These are phyloP conservation scores for Homarus gammarus DNA, from an alignment of 2,888 invertebrate genomes.

Conservation along the genomic window DNA sequence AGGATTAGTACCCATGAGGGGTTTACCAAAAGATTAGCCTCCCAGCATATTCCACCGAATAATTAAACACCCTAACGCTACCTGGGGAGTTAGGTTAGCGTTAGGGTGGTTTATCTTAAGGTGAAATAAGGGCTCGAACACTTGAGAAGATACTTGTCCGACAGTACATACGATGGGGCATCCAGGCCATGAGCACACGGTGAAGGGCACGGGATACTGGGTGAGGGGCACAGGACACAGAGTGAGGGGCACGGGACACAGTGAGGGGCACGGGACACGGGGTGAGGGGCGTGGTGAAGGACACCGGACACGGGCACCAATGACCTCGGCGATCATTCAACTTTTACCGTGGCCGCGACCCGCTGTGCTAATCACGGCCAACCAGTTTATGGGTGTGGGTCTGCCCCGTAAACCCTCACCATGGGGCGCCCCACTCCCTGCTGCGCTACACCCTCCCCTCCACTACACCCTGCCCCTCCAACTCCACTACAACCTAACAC, in stretches of 20 bases:
- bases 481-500: slow-evolving; percentile 3
- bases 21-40: too few relatives aligned
- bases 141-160: too few relatives aligned
- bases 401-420: slow-evolving; percentile 19
- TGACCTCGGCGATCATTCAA: slow-evolving; percentile 12
- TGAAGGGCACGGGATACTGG: too few relatives aligned
- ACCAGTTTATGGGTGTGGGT: slow-evolving; percentile 34
- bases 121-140: too few relatives aligned
- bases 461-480: background rate
- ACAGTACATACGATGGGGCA: too few relatives aligned
- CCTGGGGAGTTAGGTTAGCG: too few relatives aligned
- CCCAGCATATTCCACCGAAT: too few relatives aligned
- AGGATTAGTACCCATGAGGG: too few relatives aligned
- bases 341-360: slow-evolving; percentile 25
- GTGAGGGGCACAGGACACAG: background rate
- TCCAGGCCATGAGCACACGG: too few relatives aligned
- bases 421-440: background rate
- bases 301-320: slow-evolving; percentile 11
- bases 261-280: slow-evolving; percentile 1
- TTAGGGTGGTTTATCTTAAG: too few relatives aligned
- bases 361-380: slow-evolving; percentile 23
- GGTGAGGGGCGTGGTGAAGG: background rate
- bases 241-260: background rate
- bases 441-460: background rate
- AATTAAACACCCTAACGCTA: too few relatives aligned